Base-by-base conservation (phyloP, 2,888 invertebrate species). In the Melanchra persicariae region DNA sequence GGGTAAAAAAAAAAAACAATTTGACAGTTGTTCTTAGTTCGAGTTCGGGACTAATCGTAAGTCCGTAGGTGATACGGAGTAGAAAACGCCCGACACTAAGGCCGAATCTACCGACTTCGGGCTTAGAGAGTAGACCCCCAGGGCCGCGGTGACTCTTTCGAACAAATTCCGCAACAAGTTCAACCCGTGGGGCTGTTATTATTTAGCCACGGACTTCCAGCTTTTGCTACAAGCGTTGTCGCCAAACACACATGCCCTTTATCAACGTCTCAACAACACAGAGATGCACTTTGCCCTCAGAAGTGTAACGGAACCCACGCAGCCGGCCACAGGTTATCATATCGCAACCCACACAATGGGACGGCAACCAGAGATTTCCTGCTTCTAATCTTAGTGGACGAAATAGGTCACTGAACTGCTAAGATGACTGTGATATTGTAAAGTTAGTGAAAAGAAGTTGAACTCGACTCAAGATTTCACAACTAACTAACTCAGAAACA, bases 351-450 rank as follows among this genome's bases (percentile, higher is more conserved):
- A 83, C 83, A 80, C 83, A 74, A 80, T 71, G 43, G 57, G 59
- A 61, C 61, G 40, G 24, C 72, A 75, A 75, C 72, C 76, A 80
- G 64, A 82, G 85, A 82, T 82, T 84, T 85, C 86, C 85, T 75
- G 79, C 67, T 79, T 75, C 72, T 77, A 85, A 85, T 79, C 81
- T 9, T 40, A 63, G 26, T 59, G 57, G 60, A 69, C 47, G 61
- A 75, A 75, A 81, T 76, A n/a, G 77, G 74, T 62, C 77, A 34
- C 12, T 19, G 67, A 74, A 70, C 63, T 34, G 12, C 26, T 22
- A 52, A 81, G 55, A 77, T 55, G 45, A n/a, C 26, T 52, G 34
- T 4, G 19, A 2, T 40, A 59, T 0, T 40, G 1, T 24, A 7
- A 0, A 58, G 43, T 34, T 59, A n/a, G 37, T 26, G 0, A 1